Conservation (phyloP, 2,113 vertebrate genomes). For the Syngnathus scovelli region DNA sequence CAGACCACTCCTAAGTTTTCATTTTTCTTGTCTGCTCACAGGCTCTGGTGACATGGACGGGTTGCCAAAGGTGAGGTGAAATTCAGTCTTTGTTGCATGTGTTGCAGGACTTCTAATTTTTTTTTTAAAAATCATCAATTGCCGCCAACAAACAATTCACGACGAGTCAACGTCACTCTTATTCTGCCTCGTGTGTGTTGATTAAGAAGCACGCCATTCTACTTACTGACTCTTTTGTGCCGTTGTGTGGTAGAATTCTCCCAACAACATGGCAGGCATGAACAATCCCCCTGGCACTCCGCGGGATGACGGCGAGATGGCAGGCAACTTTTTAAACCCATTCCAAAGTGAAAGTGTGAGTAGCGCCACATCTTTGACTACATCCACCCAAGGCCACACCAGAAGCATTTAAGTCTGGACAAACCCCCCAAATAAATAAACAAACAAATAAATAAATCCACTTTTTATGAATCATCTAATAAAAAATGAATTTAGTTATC, state of each 20-base stretch:
- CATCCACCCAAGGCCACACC: not conserved
- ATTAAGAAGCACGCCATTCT: not conserved
- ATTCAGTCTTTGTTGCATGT: not conserved
- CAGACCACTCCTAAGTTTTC: not conserved
- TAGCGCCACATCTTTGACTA: conserved; percentile 17
- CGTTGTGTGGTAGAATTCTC: conserved; percentile 73
- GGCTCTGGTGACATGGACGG: conserved; percentile 89
- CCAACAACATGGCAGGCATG: conserved; percentile 85
- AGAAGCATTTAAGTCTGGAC: too few species aligned
- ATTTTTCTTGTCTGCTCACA: conserved; percentile 35
- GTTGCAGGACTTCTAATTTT: not conserved
- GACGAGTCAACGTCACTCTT: not conserved
- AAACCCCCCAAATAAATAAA: not conserved
- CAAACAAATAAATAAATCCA: not conserved
- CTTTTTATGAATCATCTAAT: not conserved
- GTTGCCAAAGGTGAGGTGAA: conserved; percentile 84
- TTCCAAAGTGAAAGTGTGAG: conserved; percentile 93
- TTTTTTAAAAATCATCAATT: not conserved
- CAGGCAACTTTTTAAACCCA: conserved; percentile 85
- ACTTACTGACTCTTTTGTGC: not conserved
- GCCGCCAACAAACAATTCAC: too few species aligned
- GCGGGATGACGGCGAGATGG: conserved; percentile 85
- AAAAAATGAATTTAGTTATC: not conserved
- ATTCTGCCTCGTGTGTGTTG: not conserved
- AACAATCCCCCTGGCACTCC: conserved; percentile 86